Base-by-base conservation (phyloP, 2,888 invertebrate genomes). In the Bombylius discolor region DNA sequence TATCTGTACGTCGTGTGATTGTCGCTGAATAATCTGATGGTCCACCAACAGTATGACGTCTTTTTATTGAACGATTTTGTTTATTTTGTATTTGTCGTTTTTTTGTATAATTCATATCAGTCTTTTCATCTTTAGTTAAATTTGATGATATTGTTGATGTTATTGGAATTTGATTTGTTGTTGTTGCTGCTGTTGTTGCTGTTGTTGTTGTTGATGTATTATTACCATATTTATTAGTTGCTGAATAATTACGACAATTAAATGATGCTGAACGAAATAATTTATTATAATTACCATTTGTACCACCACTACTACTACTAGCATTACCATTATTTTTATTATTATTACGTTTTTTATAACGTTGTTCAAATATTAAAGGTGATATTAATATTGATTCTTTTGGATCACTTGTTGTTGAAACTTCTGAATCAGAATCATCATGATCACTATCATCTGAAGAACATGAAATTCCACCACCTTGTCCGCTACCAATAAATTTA, bases 1-100 rank as follows among this genome's bases (percentile, higher is more conserved):
- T 65, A 44, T 64, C 55, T 55, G 56, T 51, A 46, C 51, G 56
- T 23, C 56, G 54, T 47, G 55, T 55, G 47, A 58, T 54, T 7
- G 66, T 67, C 14, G 67, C 64, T 34, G 69, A 64, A 60, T 73
- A 87, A 74, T 93, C 93, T 74, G 90, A 89, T n/a, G 89, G 89
- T 55, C 94, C 93, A 60, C 93, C 93, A 9, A 94, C 92, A 0
- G 94, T 94, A 76, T 94, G 93, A 36, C 94, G 79, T 48, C 94
- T 81, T 74, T 91, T 91, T 66, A 91, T 89, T 60, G 88, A 87
- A 52, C 74, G 71, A 65, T 71, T 73, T 59, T 72, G 73, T 60
- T 73, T 72, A 57, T 73, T 73, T 62, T 74, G 73, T 59, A 73
- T 75, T 70, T 85, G 85, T 48, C 85, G 79, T 63, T 84, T 79